Conservation (phyloP, 2,888 invertebrate genomes). For the Julus scanicus region DNA sequence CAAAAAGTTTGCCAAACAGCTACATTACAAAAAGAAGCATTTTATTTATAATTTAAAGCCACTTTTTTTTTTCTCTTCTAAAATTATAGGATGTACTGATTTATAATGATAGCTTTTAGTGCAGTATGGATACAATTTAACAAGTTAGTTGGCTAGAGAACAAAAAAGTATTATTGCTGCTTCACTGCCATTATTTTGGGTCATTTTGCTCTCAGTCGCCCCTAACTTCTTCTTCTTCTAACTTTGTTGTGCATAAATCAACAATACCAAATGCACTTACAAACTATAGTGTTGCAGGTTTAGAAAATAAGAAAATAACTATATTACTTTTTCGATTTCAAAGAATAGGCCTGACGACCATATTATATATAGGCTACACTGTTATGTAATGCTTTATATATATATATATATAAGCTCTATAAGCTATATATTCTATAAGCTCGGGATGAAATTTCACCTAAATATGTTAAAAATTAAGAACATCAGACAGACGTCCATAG, state of each 20-base stretch:
- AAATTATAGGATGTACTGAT: constrained; percentile 33
- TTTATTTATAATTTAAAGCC: constrained; percentile 26
- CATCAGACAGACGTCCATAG: too few species aligned
- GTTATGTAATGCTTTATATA: too few species aligned
- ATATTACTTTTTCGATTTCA: not conserved
- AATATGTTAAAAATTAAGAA: too few species aligned
- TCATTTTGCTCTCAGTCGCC: not conserved
- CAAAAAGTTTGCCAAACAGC: not conserved
- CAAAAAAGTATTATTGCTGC: not conserved
- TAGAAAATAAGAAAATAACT: not conserved
- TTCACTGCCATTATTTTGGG: not conserved
- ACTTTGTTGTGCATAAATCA: not conserved
- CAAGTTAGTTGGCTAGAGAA: constrained; percentile 26
- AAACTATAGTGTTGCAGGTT: not conserved
- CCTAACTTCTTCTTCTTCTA: not conserved
- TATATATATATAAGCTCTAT: too few species aligned
- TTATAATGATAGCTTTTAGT: constrained; percentile 27
- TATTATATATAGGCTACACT: too few species aligned
- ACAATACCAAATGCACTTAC: not conserved
- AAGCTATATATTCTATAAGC: too few species aligned
- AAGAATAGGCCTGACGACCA: not conserved
- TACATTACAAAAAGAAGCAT: not conserved
- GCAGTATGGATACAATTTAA: constrained; percentile 26
- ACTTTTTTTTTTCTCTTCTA: not conserved
- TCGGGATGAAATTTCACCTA: too few species aligned